Percentiles rank a stretch among this genome's conserved stretches.
Conservation (phyloP, 2,113 vertebrate species). For the Scatophagus argus region DNA sequence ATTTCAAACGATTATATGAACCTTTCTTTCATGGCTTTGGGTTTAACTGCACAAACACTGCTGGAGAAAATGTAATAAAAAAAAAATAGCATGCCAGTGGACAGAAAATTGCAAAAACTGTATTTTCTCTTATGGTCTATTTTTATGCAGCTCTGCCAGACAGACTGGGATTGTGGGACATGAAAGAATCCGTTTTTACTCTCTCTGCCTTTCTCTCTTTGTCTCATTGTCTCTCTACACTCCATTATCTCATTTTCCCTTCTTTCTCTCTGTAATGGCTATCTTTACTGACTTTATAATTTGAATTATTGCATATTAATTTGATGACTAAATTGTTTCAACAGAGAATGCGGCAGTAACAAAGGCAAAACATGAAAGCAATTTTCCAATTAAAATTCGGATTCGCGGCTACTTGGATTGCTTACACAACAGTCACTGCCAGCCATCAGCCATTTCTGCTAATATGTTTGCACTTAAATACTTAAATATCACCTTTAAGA, state of each 20-base stretch:
- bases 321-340: conserved; percentile 16
- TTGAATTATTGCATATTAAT: conserved; percentile 23
- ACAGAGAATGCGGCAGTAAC: not conserved
- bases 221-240: conserved; percentile 9
- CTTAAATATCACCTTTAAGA: not conserved
- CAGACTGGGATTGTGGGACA: conserved; percentile 25
- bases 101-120: conserved; percentile 17
- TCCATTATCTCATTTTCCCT: conserved; percentile 34
- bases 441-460: too few species aligned
- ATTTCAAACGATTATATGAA: too few species aligned
- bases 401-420: not conserved
- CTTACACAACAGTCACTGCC: not conserved
- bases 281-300: conserved; percentile 26
- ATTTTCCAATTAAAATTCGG: conserved; percentile 32
- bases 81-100: not conserved
- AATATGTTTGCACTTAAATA: too few species aligned
- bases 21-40: not conserved
- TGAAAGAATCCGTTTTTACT: conserved; percentile 9
- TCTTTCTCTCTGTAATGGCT: conserved; percentile 13
- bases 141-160: conserved; percentile 30
- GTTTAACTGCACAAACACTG: conserved; percentile 4
- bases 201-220: not conserved
- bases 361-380: conserved; percentile 19
- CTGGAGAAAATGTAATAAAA: conserved; percentile 12
- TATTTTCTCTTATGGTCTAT: conserved; percentile 24